Conservation (phyloP, 2,888 invertebrate species). For the Tetramorium bicarinatum region DNA sequence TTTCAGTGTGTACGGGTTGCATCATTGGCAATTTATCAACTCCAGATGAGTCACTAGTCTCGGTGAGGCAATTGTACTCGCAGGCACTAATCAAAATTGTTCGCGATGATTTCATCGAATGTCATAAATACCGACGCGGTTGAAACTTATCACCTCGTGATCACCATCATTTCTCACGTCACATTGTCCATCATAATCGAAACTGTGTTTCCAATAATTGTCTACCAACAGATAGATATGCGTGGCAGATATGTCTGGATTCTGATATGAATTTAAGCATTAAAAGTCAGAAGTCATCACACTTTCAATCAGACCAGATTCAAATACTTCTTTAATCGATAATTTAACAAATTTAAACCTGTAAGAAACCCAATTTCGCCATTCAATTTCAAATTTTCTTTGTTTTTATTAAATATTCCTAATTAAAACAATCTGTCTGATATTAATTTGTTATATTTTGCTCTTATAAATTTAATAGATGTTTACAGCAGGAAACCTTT, state of each 20-base stretch:
- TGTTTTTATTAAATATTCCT: background rate
- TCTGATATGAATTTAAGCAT: background rate
- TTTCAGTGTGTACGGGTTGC: slow-evolving; percentile 86
- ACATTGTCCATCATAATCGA: background rate
- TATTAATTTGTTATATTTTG: background rate
- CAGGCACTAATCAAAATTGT: slow-evolving; percentile 19
- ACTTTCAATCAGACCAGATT: background rate
- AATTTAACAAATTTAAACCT: background rate
- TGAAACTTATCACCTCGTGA: slow-evolving; percentile 21
- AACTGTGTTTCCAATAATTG: background rate
- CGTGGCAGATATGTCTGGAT: background rate
- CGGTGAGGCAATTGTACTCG: slow-evolving; percentile 1
- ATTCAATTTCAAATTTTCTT: background rate
- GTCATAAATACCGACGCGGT: slow-evolving; percentile 6
- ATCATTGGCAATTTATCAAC: slow-evolving; percentile 74
- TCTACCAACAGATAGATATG: background rate
- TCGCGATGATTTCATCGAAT: slow-evolving; percentile 20
- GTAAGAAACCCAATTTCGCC: background rate
- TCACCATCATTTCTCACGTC: background rate
- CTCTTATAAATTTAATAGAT: background rate
- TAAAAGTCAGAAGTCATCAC: background rate
- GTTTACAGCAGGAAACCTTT: background rate
- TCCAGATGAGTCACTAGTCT: slow-evolving; percentile 49
- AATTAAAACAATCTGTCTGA: background rate
- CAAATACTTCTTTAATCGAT: background rate